A percentile compares a stretch with the other conserved stretches of the same genome.
These are phyloP conservation scores for Monochamus alternatus DNA, from an alignment of 2,888 invertebrate species.

Conservation along the genomic window DNA sequence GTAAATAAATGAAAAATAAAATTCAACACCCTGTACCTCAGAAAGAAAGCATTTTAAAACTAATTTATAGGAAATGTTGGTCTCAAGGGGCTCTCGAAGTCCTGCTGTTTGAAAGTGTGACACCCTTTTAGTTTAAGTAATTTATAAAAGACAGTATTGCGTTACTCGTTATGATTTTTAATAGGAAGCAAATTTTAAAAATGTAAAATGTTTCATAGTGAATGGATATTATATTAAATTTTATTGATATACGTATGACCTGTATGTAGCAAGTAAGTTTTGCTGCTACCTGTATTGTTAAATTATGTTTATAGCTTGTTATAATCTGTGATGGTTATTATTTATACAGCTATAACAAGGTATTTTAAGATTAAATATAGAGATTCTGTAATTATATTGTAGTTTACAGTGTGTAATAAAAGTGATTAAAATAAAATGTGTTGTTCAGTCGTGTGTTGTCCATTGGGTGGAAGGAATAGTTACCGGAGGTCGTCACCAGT, in stretches of 20 bases:
- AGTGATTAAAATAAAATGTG: constrained; percentile 26
- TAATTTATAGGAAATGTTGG: too few species aligned
- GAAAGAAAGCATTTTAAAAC: too few species aligned
- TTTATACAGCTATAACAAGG: constrained; percentile 64
- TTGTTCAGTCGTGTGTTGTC: background rate
- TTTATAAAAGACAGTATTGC: constrained; percentile 60
- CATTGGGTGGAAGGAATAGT: too few species aligned
- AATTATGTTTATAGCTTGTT: constrained; percentile 60
- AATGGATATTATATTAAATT: constrained; percentile 34
- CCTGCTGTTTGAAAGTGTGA: too few species aligned
- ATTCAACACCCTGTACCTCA: too few species aligned
- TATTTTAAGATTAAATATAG: constrained; percentile 59
- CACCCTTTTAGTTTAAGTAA: constrained; percentile 35
- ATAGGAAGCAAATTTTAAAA: constrained; percentile 25
- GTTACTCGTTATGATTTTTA: constrained; percentile 52
- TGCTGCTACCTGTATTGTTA: constrained; percentile 34
- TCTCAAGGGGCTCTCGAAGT: too few species aligned
- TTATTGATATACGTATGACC: constrained; percentile 35
- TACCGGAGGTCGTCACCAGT: too few species aligned
- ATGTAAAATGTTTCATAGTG: constrained; percentile 46
- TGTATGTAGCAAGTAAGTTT: constrained; percentile 27
- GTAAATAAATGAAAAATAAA: too few species aligned
- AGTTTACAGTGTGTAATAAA: constrained; percentile 65
- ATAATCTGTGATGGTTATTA: constrained; percentile 66
- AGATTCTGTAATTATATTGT: constrained; percentile 60